Base-by-base conservation (phyloP, 2,888 invertebrate species). In the Salticus scenicus region DNA sequence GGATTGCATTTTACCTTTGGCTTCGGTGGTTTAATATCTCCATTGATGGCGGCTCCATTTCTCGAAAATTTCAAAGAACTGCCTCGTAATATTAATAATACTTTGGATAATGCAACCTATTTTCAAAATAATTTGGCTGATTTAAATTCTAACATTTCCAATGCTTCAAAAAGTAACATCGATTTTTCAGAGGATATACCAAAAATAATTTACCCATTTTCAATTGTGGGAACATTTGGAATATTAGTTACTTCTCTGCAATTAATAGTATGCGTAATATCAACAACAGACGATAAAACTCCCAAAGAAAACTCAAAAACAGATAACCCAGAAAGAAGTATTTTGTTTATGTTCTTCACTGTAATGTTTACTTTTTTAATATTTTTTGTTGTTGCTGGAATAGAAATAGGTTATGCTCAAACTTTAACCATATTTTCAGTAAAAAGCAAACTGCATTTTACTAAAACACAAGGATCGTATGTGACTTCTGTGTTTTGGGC, bases 1-100 rank as follows among this genome's bases (percentile, higher is more conserved):
- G 90, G 91, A 0, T 88, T 92, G 37, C 92, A 92, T 88, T 92
- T 92, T 88, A 90, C 90, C n/a, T 92, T 92, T 89, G 92, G 91
- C 5, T 88, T 92, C 5, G 92, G 92, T 17, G 91, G 92, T 0
- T 91, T 92, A 75, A 89, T 92, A 20, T 91, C 92, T n/a, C n/a
- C n/a, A n/a, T n/a, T n/a, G n/a, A n/a, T n/a, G n/a, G n/a, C n/a
- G n/a, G n/a, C n/a, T n/a, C 92, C 92, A 12, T 92, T 92, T 87
- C 89, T 91, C 0, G 47, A 31, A 7, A 17, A n/a, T 71, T 37
- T n/a, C n/a, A n/a, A n/a, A n/a, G n/a, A n/a, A n/a, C n/a, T n/a
- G n/a, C n/a, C n/a, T n/a, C n/a, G n/a, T n/a, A n/a, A n/a, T n/a
- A n/a, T n/a, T n/a, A n/a, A n/a, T n/a, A n/a, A n/a, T n/a, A n/a